Conservation (phyloP, 2,113 vertebrate species). For the Clupea harengus region DNA sequence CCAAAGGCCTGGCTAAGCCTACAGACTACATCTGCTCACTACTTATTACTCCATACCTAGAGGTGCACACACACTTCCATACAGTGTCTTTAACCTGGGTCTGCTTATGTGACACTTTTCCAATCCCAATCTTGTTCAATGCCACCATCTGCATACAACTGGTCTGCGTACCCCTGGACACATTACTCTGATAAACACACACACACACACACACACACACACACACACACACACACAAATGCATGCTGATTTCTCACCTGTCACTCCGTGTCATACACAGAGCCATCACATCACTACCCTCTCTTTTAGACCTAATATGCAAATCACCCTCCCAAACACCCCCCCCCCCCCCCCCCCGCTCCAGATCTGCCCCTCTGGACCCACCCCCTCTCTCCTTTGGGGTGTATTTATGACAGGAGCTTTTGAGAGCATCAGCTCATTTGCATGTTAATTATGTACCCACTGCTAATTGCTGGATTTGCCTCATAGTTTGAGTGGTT, state of each 20-base stretch:
- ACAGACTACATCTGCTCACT: no score
- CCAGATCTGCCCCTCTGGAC: slow-evolving; percentile 29
- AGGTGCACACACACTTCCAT: no score
- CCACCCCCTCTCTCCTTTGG: slow-evolving; percentile 49
- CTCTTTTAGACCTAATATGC: slow-evolving; percentile 57
- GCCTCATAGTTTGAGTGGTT: slow-evolving; percentile 53
- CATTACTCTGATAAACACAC: not conserved
- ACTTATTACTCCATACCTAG: no score
- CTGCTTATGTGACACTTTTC: no score
- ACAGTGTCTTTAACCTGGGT: no score
- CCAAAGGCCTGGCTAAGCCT: no score
- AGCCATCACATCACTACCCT: slow-evolving; percentile 40
- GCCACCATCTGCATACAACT: no score
- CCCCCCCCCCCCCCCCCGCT: slow-evolving; percentile 44
- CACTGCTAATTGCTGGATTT: slow-evolving; percentile 77
- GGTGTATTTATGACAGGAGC: slow-evolving; percentile 60
- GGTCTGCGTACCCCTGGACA: no score
- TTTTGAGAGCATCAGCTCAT: slow-evolving; percentile 78
- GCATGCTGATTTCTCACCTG: no score
- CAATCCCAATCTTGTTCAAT: no score
- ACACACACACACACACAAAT: not conserved
- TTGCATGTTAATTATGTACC: slow-evolving; percentile 81
- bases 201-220: not conserved
- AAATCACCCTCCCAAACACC: slow-evolving; percentile 53
- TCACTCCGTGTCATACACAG: no score